Conservation (phyloP, 2,888 invertebrate genomes). For the Nomada fucata region DNA sequence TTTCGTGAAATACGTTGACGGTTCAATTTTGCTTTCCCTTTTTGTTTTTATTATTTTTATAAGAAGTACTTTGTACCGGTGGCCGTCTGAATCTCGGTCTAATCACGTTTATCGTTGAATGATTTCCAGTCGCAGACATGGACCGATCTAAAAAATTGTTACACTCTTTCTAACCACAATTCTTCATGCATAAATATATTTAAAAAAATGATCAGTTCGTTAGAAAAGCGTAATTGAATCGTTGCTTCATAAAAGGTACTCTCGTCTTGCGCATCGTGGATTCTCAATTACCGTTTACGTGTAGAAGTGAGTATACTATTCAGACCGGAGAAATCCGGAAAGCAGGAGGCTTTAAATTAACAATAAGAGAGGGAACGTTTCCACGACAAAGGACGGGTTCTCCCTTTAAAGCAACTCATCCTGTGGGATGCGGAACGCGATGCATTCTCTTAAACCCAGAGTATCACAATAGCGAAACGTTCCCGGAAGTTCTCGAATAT, state of each 20-base stretch:
- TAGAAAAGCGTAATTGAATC: background rate
- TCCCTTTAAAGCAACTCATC: background rate
- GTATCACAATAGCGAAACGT: conserved; percentile 21
- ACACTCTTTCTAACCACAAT: too few relatives aligned
- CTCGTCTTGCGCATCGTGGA: background rate
- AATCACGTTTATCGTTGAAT: conserved; percentile 1
- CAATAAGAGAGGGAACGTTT: conserved; percentile 13
- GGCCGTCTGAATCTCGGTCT: background rate
- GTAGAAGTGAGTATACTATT: background rate
- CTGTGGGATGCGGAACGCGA: background rate
- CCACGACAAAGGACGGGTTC: conserved; percentile 3
- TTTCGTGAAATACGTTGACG: conserved; percentile 13
- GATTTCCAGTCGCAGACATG: background rate
- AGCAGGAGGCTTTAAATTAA: background rate
- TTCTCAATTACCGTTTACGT: background rate
- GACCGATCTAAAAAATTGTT: too few relatives aligned
- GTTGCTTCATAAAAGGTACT: background rate
- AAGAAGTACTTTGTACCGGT: background rate
- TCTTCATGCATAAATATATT: too few relatives aligned
- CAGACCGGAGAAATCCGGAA: background rate
- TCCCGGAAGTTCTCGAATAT: conserved; percentile 25
- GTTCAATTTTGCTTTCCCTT: conserved; percentile 16
- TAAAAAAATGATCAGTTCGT: too few relatives aligned
- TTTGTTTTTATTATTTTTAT: background rate
- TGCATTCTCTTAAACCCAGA: conserved; percentile 15